Conservation (phyloP, 2,113 vertebrate genomes). For the Scartelaos histophorus region DNA sequence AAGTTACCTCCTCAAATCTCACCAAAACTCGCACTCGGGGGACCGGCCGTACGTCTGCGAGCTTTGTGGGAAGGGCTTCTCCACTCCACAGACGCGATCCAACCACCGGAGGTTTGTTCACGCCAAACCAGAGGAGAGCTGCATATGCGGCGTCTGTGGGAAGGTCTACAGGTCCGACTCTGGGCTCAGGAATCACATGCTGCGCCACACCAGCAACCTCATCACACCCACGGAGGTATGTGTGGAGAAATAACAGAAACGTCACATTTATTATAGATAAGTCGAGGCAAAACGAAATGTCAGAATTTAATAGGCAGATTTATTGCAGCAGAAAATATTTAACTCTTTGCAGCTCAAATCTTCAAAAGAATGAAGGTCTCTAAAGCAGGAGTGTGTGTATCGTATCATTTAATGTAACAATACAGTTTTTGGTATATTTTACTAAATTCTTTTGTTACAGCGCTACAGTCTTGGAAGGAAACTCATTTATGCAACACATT, state of each 20-base stretch:
- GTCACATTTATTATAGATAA: no score
- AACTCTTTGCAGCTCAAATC: no score
- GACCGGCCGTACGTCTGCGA: not conserved
- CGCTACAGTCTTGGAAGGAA: no score
- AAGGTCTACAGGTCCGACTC: not conserved
- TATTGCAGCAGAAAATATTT: not conserved
- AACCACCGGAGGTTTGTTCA: not conserved
- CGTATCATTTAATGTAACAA: no score
- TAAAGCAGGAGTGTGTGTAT: no score
- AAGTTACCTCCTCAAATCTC: not conserved
- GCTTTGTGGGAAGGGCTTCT: not conserved
- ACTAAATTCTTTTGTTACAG: no score
- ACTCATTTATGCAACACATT: no score
- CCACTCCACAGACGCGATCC: not conserved
- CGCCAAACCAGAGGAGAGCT: not conserved
- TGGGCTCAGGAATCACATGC: constrained; percentile 1
- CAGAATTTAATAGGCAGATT: no score
- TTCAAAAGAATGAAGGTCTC: no score
- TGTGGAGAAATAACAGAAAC: no score
- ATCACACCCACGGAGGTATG: not conserved
- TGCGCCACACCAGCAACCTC: not conserved
- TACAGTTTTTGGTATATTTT: no score
- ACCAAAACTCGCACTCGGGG: not conserved
- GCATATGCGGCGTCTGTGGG: not conserved
- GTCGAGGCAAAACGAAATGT: no score